phyloP scores from a whole-genome alignment of 2,113 vertebrate genomes.

The Peucedramus taeniatus region DNA sequence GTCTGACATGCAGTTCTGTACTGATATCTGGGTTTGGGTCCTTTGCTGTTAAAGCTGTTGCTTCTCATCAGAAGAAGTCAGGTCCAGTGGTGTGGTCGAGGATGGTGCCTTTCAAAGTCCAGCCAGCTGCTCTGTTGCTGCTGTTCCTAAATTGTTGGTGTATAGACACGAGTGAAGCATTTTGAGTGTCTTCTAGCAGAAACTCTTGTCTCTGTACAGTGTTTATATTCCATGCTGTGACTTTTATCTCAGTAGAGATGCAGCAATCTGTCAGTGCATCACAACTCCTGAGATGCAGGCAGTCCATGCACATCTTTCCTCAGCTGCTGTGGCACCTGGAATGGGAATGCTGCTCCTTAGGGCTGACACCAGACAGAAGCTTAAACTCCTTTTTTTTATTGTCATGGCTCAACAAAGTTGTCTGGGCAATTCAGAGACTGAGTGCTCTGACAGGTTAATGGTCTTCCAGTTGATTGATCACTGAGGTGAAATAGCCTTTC shows the following conservation, averaged over 20 bases:
- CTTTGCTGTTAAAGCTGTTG: background rate
- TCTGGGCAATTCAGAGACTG: background rate
- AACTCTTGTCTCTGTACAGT: background rate
- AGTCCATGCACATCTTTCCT: background rate
- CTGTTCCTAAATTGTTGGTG: background rate
- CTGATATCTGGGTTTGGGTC: background rate
- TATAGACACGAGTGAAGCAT: background rate
- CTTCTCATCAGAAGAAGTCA: background rate
- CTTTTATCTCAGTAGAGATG: background rate
- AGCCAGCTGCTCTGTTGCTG: background rate
- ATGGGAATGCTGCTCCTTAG: background rate
- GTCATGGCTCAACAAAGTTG: background rate
- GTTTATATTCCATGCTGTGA: background rate
- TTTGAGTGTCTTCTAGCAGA: background rate
- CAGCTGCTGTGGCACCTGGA: background rate
- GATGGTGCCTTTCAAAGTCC: background rate
- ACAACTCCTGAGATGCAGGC: background rate
- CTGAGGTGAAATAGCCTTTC: background rate
- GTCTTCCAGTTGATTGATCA: background rate
- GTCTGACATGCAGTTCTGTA: background rate
- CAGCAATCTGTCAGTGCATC: background rate
- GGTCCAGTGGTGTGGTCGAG: background rate
- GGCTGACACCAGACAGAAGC: background rate
- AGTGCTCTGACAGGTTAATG: conserved; percentile 7
- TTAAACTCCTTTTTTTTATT: background rate